Conservation (phyloP, 92 coral and sea anemone genomes). For the Palythoa heliodiscus region DNA sequence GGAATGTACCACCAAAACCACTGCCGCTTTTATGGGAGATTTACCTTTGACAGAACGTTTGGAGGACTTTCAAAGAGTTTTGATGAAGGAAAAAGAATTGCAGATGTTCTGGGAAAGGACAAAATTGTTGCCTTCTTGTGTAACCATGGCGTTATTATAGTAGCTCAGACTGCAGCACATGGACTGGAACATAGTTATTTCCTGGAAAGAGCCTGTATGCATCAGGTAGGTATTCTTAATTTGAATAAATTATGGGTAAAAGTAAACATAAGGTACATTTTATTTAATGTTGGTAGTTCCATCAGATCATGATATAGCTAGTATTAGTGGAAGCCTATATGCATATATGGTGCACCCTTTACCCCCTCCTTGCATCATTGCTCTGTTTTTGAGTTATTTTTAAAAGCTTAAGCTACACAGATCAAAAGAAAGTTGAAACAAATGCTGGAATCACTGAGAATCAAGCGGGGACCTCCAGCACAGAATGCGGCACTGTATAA, state of each 20-base stretch:
- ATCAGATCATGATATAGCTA: no score
- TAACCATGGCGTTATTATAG: conserved; percentile 28
- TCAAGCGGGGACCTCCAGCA: no score
- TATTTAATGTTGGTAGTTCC: not conserved
- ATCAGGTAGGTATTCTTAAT: conserved; percentile 8
- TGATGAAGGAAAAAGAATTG: conserved; percentile 40
- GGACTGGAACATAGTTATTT: conserved; percentile 34
- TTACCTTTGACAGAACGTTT: conserved; percentile 26
- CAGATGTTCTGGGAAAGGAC: conserved; percentile 22
- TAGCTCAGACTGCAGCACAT: conserved; percentile 9
- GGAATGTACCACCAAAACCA: conserved; percentile 45
- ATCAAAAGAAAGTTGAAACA: no score
- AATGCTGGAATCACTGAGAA: no score
- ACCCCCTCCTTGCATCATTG: no score
- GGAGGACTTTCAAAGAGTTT: conserved; percentile 39
- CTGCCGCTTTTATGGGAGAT: conserved; percentile 31
- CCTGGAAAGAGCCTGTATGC: conserved; percentile 45
- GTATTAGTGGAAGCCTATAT: no score
- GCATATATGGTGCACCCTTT: no score
- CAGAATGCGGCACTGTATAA: no score
- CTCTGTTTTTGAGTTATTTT: no score
- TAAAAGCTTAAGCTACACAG: no score
- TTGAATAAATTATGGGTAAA: not conserved
- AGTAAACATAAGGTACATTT: not conserved
- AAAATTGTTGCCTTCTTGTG: conserved; percentile 22